A percentile compares a stretch with the other conserved stretches of the same genome.
phyloP scores from a whole-genome alignment of 2,797 vertebrate genomes.

The Fundulus diaphanus region DNA sequence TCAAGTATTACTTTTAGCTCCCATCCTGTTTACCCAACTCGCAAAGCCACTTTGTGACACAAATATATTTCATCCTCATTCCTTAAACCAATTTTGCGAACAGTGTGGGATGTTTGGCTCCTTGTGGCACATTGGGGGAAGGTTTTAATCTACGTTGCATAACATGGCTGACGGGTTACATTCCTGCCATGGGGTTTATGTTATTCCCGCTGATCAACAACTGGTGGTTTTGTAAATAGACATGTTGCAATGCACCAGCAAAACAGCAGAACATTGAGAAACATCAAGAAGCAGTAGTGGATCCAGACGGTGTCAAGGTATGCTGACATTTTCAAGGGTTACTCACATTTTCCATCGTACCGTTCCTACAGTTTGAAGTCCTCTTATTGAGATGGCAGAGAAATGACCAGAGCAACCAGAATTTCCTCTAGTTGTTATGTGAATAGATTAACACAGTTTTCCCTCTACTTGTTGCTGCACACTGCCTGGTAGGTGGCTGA shows the following conservation, averaged over 20 bases:
- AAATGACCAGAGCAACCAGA: not conserved
- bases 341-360: not conserved
- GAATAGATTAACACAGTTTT: not conserved
- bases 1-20: conserved; percentile 18
- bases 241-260: not conserved
- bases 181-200: conserved; percentile 9
- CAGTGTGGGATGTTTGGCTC: not conserved
- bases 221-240: not conserved
- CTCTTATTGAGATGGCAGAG: not conserved
- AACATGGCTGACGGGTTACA: conserved; percentile 1
- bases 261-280: not conserved
- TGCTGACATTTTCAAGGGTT: not conserved
- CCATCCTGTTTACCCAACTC: conserved; percentile 22
- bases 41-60: conserved; percentile 8
- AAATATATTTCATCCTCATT: not conserved
- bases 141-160: conserved; percentile 4
- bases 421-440: not conserved
- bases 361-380: not conserved
- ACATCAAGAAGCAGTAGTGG: not conserved
- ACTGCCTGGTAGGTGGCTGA: not conserved
- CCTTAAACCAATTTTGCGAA: conserved; percentile 4
- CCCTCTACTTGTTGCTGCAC: not conserved
- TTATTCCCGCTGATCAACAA: conserved; percentile 7
- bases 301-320: not conserved
- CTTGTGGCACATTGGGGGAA: not conserved